Base-by-base conservation (phyloP, 53 echinoderm and acorn worm species). In the Patiria pectinifera region DNA sequence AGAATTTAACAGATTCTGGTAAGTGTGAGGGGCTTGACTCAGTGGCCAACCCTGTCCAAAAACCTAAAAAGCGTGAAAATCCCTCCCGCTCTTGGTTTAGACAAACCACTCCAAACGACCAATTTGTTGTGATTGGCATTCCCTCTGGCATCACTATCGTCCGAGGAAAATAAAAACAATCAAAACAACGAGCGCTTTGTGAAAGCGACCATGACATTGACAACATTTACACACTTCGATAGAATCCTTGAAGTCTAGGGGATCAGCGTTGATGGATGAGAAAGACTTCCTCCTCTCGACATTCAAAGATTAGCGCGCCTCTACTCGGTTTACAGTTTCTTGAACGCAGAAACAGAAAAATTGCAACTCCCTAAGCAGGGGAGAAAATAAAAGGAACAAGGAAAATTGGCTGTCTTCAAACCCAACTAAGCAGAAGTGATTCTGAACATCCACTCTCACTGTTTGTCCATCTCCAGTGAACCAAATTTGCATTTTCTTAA, bases 31-130 rank as follows among this genome's bases (percentile, higher is more conserved):
- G 44, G 80, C 69, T 80, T 63, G 62, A 62, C 66, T 90, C 12
- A 49, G 35, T 78, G 81, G 62, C 49, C 76, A 46, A 14, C 35
- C 48, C 48, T 80, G 90, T 90, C 90, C 63, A 59, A 77, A 78
- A 90, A 90, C 59, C 81, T 90, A 46, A 80, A 90, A 81, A 90
- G 90, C 90, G 81, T 90, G 81, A 80, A 80, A 18, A 81, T 90
- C 62, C 19, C 66, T 26, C 48, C 22, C n/a, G 26, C 59, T 60
- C 45, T 59, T 59, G 45, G 77, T 82, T 82, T 19, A 77, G 60
- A 35, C 60, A 78, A 60, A 78, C 77, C 19, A 12, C 58, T 35
- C 58, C 25, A 23, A 86, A 86, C 62, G 25, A 77, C 88, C 88
- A 88, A 88, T 88, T 88, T 77, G 78, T 48, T 18, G 59, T 88